These are phyloP conservation scores for Chloroceryle amazona DNA, from an alignment of 2,797 vertebrate species.

Conservation along the genomic window DNA sequence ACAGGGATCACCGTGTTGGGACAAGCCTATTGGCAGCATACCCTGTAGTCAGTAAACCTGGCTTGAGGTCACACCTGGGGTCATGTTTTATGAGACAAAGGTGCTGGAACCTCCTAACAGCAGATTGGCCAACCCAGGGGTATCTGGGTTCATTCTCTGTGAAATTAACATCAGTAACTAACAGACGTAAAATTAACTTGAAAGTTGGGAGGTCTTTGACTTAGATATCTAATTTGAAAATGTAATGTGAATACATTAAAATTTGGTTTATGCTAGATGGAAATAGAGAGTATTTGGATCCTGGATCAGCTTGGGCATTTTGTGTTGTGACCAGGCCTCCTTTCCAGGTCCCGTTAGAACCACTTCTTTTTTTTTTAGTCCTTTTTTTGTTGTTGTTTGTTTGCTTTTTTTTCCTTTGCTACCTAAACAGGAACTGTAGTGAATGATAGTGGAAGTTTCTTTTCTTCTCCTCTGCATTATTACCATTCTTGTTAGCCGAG, in stretches of 20 bases:
- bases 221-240: neutral
- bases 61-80: neutral
- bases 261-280: neutral
- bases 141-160: neutral
- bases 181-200: neutral
- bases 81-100: neutral
- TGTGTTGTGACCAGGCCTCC: neutral
- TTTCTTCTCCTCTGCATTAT: neutral
- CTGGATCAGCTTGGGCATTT: accelerated
- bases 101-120: neutral
- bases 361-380: neutral
- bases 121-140: neutral
- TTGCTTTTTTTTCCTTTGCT: neutral
- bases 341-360: neutral
- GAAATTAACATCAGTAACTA: neutral
- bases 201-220: neutral
- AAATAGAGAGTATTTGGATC: neutral
- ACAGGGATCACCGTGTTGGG: neutral
- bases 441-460: neutral
- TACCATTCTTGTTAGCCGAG: neutral
- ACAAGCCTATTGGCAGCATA: neutral
- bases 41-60: neutral
- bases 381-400: neutral
- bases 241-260: neutral
- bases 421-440: neutral